phyloP scores from a whole-genome alignment of 1,140 invertebrate species.

The Drosophila gunungcola region DNA sequence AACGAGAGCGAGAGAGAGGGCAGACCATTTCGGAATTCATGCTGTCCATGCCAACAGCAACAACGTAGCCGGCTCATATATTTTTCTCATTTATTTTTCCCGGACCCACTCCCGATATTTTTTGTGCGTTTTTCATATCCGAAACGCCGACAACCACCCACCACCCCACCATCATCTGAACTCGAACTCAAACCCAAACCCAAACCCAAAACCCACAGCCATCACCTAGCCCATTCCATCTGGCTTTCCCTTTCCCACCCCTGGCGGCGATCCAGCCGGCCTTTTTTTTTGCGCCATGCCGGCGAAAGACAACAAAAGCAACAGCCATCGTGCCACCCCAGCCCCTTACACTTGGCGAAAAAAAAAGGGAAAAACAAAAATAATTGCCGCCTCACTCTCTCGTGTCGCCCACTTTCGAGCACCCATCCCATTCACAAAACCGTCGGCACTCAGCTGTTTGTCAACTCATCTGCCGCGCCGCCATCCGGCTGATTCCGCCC shows the following conservation, averaged over 20 bases:
- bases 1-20: conserved; percentile 9
- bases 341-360: conserved; percentile 25
- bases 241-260: conserved; percentile 29
- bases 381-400: conserved; percentile 59
- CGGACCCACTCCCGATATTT: conserved; percentile 63
- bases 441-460: conserved; percentile 80
- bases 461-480: conserved; percentile 81
- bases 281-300: conserved; percentile 73
- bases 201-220: not conserved
- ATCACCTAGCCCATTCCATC: conserved; percentile 4
- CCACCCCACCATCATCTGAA: not conserved
- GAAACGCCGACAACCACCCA: conserved; percentile 75
- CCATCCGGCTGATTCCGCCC: conserved; percentile 64
- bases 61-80: conserved; percentile 81
- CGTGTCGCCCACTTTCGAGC: conserved; percentile 14
- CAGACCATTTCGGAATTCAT: conserved; percentile 45
- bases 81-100: conserved; percentile 82
- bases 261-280: conserved; percentile 64
- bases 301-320: conserved; percentile 73
- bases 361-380: conserved; percentile 71
- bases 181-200: not conserved
- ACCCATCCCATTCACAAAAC: conserved; percentile 78
- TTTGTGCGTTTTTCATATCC: conserved; percentile 83
- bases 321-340: conserved; percentile 1
- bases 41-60: conserved; percentile 73